phyloP scores from a whole-genome alignment of 2,797 vertebrate genomes.

The Florisuga fusca region DNA sequence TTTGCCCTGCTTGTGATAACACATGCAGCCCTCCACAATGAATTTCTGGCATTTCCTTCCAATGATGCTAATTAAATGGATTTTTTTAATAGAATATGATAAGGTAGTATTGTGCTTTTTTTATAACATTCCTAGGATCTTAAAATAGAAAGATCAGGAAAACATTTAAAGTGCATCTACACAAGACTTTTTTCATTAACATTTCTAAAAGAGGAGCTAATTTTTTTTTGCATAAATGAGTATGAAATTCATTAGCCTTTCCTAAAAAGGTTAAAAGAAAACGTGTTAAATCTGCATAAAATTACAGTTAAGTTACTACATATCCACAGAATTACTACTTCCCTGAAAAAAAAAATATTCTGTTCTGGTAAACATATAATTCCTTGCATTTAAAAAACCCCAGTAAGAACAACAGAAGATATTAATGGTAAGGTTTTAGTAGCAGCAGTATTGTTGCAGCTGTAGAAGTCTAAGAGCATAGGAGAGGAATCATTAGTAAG shows the following conservation, averaged over 20 bases:
- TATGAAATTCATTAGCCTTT: neutral
- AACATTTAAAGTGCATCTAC: neutral
- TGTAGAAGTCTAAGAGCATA: neutral
- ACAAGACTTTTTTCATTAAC: neutral
- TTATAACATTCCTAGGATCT: neutral
- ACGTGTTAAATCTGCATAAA: neutral
- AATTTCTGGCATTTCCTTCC: neutral
- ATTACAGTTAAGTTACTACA: rapidly evolving
- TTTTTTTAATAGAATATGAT: neutral
- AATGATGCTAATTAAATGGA: neutral
- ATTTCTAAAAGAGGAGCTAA: neutral
- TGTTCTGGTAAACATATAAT: neutral
- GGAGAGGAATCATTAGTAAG: neutral
- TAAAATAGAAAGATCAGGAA: neutral
- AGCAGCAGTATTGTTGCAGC: neutral
- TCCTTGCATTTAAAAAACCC: neutral
- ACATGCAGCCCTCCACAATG: neutral
- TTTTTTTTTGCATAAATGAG: neutral
- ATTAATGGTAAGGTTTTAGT: neutral
- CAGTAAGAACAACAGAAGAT: neutral
- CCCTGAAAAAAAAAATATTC: neutral
- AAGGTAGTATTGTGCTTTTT: neutral
- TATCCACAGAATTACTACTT: neutral
- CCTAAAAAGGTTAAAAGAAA: neutral
- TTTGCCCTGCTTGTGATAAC: constrained; percentile 14